Conservation (phyloP, 2,888 invertebrate species). For the Calameuta pallipes region DNA sequence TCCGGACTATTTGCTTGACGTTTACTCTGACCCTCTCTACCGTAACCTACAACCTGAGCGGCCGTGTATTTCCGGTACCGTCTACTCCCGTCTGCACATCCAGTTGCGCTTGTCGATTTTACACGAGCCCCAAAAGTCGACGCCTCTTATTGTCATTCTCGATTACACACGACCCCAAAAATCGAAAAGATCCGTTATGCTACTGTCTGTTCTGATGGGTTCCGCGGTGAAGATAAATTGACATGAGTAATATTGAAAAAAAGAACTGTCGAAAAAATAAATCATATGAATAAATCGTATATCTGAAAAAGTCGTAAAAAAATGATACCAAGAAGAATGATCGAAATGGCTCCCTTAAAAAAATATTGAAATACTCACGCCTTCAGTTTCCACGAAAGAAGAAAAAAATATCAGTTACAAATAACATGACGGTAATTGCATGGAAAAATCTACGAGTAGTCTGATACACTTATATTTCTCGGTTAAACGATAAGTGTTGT, state of each 20-base stretch:
- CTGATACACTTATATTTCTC: neutral
- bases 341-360: neutral
- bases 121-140: too few species aligned
- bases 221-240: too few species aligned
- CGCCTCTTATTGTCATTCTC: too few species aligned
- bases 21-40: too few species aligned
- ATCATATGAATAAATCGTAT: neutral
- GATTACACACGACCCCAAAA: too few species aligned
- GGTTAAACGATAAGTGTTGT: neutral
- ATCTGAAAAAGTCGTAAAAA: neutral
- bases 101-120: too few species aligned
- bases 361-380: neutral
- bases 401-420: neutral
- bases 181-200: too few species aligned
- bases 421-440: neutral
- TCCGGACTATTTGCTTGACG: too few species aligned
- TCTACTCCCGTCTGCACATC: too few species aligned
- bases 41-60: too few species aligned
- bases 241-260: neutral
- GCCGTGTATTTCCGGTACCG: too few species aligned
- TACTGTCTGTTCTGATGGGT: too few species aligned
- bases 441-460: neutral
- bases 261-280: neutral
- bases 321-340: neutral
- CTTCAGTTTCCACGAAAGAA: neutral